Evolutionary conservation across 2,888 invertebrate species (phyloP), one percentile per base, ranked within the genome.

Genomic region (Hirtodrosophila histrioides): DNA sequence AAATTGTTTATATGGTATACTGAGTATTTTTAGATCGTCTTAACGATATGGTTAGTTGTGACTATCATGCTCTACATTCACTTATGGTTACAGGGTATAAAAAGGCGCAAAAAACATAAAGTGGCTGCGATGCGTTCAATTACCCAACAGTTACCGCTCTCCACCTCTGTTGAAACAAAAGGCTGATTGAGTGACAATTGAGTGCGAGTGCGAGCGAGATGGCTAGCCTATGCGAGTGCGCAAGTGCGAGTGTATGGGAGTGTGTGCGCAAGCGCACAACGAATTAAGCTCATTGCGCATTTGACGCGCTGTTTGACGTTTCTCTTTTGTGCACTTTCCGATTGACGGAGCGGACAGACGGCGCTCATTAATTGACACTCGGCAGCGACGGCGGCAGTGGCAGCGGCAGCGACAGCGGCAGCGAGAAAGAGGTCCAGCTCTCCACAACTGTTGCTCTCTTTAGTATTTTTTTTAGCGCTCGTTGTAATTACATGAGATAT

Each of bases 201-300:
- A 49, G 50, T 31, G 55, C 23, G 49, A 58, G 57, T 50, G 73
- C 56, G 50, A 74, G 56, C 36, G 61, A 57, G 73, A 73, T 61
- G 53, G 68, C 60, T 12, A 57, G 43, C 33, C 17, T 37, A 27
- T 37, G 24, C 17, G 17, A 17, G 17, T 17, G 17, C 17, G 17
- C 17, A 17, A 17, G 17, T 2, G 17, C 17, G 17, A 17, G 17
- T 31, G 8, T 51, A 31, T 48, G 5, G 12, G 39, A 36, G 36
- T 11, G 24, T 4, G 50, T 67, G 62, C 69, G 85, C 79, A 73
- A 46, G 78, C 82, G 86, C 69, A 58, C 57, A 69, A 63, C 71
- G 75, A 85, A 85, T 81, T 80, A 88, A 84, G 89, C 88, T 85
- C 88, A 84, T 84, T 88, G 88, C 88, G 78, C 89, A 90, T 89